Evolutionary conservation across 2,888 invertebrate species (phyloP), one percentile per base, ranked within the genome.

Genomic region (Drosophila demipolita): DNA sequence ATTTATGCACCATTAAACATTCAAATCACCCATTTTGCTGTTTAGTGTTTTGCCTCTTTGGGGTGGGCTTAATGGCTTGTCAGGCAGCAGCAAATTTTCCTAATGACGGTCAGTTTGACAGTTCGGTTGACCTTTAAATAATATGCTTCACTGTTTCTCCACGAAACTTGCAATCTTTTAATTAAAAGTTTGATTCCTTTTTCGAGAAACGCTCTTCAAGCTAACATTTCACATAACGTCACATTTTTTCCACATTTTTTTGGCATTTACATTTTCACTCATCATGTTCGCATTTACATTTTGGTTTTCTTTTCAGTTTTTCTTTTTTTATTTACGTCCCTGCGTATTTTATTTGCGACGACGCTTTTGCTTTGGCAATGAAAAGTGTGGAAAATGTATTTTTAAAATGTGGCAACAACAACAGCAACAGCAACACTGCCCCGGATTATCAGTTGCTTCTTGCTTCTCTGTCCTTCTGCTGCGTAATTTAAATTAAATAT

Each of bases 301-400:
- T 48, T 50, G 20, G 33, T 35, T 59, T 45, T 45, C n/a, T 26
- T 52, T 50, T 42, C 32, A n/a, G 54, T 58, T 49, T 35, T 23
- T 52, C 52, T 17, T 9, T 29, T 26, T 57, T 55, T 45, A 45
- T 15, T 72, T 80, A 12, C 33, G 33, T 73, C 76, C 76, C 87
- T 85, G 67, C 69, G 73, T 66, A 73, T 71, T 83, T 80, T 76
- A 79, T 82, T 71, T 80, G 79, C 69, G 64, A 75, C 75, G 65
- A 63, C 66, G 59, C 63, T 66, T 78, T 50, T 23, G 60, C 64
- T 69, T 69, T 82, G 82, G 83, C 83, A 85, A 82, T 84, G 83
- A 84, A 84, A 78, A 82, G 66, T 72, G 78, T 80, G 76, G 80
- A 82, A 87, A 82, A 87, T 80, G 62, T 84, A 87, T 84, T 87